These are phyloP conservation scores for Cochlearius cochlearius DNA, from an alignment of 2,113 vertebrate genomes.

Conservation along the genomic window DNA sequence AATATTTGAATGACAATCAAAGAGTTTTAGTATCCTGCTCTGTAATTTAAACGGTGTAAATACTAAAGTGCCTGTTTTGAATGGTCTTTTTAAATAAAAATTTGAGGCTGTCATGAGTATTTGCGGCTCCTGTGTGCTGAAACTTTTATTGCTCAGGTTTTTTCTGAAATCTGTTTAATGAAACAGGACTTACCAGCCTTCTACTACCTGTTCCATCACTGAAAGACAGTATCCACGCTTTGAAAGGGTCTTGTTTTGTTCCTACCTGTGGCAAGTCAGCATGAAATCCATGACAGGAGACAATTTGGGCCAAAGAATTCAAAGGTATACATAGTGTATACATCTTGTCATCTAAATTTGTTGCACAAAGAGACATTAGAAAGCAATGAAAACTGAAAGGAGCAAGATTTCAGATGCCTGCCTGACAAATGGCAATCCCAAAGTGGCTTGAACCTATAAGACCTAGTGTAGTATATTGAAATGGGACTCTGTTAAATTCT, in stretches of 20 bases:
- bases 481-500: background rate
- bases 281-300: background rate
- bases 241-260: background rate
- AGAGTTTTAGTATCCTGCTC: background rate
- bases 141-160: background rate
- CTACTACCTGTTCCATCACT: background rate
- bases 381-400: background rate
- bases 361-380: background rate
- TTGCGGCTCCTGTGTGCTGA: constrained; percentile 4
- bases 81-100: constrained; percentile 22
- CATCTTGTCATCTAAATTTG: background rate
- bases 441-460: background rate
- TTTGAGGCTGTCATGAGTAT: background rate
- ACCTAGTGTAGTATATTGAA: background rate
- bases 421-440: background rate
- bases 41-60: background rate
- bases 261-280: background rate
- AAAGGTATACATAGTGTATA: background rate
- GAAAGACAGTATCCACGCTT: background rate
- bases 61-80: background rate
- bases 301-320: background rate
- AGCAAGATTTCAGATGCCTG: background rate
- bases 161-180: constrained; percentile 4
- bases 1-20: background rate
- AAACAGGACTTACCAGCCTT: background rate